Conservation (phyloP, 2,888 invertebrate genomes). For the Rhagonycha fulva region DNA sequence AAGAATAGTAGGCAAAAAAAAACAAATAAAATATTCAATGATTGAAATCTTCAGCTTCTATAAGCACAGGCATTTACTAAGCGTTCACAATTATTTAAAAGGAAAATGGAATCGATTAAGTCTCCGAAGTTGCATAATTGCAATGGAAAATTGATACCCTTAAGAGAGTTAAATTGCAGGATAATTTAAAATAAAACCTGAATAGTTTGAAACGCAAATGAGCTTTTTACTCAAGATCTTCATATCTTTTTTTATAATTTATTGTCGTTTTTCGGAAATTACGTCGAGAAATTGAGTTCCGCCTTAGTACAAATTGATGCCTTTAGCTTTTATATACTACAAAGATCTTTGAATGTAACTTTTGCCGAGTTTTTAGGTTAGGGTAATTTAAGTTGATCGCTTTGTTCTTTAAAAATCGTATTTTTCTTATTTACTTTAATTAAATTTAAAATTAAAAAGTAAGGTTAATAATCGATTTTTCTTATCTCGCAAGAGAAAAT, state of each 20-base stretch:
- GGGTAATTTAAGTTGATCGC: slow-evolving; percentile 9
- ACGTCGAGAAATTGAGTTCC: slow-evolving; percentile 24
- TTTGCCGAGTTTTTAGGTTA: slow-evolving; percentile 17
- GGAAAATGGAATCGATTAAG: background rate
- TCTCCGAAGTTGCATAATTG: background rate
- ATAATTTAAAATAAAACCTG: background rate
- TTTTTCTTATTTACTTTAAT: slow-evolving; percentile 7
- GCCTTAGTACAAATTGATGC: slow-evolving; percentile 22
- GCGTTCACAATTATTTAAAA: background rate
- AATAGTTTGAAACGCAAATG: background rate
- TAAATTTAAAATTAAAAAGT: background rate
- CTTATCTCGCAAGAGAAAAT: no score
- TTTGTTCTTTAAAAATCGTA: slow-evolving; percentile 15
- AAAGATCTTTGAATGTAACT: slow-evolving; percentile 16
- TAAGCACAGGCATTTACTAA: background rate
- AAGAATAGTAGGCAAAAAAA: background rate
- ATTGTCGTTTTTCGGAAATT: slow-evolving; percentile 13
- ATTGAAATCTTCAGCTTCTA: background rate
- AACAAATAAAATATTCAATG: background rate
- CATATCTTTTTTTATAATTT: slow-evolving; percentile 13
- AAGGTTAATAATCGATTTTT: no score
- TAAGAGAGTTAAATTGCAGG: background rate
- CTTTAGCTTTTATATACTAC: slow-evolving; percentile 16
- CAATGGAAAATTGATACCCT: background rate
- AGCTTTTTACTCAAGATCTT: background rate